These are phyloP conservation scores for Ellobium chinense DNA, from an alignment of 2,888 invertebrate species.

Conservation along the genomic window DNA sequence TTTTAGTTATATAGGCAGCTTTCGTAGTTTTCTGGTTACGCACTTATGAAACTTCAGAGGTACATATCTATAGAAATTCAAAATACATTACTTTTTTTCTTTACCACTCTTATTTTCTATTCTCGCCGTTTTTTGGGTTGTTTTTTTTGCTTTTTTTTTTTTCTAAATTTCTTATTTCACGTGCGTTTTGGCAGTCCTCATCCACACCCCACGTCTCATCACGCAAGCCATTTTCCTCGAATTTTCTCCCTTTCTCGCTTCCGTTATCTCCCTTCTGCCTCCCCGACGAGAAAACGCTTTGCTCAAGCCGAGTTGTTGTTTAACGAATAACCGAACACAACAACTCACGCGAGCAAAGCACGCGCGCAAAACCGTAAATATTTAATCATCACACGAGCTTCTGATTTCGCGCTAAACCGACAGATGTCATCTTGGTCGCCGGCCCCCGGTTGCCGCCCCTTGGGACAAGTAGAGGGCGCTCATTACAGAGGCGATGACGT, in stretches of 20 bases:
- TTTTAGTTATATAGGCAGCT: too few species aligned
- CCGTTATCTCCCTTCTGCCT: neutral
- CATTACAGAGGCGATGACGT: constrained; percentile 43
- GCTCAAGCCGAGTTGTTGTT: neutral
- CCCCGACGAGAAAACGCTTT: neutral
- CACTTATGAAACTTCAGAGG: too few species aligned
- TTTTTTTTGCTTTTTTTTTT: too few species aligned
- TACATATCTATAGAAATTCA: too few species aligned
- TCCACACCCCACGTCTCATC: too few species aligned
- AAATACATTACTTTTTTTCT: too few species aligned
- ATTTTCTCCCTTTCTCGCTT: neutral
- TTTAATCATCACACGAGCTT: constrained; percentile 30
- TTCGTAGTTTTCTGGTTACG: too few species aligned
- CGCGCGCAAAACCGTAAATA: constrained; percentile 42
- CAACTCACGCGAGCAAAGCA: constrained; percentile 16
- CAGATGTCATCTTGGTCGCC: constrained; percentile 44
- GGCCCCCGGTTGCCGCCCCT: neutral
- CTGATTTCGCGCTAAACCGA: constrained; percentile 27
- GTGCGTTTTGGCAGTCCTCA: too few species aligned
- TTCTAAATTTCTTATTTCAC: too few species aligned
- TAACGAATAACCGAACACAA: neutral
- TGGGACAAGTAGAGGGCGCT: neutral
- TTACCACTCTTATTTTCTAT: too few species aligned
- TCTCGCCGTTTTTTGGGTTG: too few species aligned
- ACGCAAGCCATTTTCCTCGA: too few species aligned